These are phyloP conservation scores for Cartodere bifasciata DNA, from an alignment of 2,888 invertebrate species.

Conservation along the genomic window DNA sequence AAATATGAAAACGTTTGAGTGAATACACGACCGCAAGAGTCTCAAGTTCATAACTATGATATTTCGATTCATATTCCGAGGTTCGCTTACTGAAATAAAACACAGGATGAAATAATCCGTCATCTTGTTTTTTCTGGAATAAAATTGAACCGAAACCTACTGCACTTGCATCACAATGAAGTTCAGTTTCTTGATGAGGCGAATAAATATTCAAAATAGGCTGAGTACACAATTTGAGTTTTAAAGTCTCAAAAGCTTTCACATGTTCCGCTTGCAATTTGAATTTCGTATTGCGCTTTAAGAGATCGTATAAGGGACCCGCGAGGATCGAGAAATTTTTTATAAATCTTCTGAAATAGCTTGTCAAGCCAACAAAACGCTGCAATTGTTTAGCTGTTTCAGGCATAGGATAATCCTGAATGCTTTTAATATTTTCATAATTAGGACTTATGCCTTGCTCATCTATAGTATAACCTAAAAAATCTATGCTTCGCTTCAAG, in stretches of 20 bases:
- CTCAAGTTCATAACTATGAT: slow-evolving; percentile 27
- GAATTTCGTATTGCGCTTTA: slow-evolving; percentile 18
- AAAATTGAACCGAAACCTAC: slow-evolving; percentile 23
- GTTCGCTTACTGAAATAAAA: slow-evolving; percentile 25
- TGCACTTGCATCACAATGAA: slow-evolving; percentile 26
- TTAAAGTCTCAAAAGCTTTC: slow-evolving; percentile 16
- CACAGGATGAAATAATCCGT: slow-evolving; percentile 21
- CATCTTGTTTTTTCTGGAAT: slow-evolving; percentile 22
- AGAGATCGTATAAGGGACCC: slow-evolving; percentile 16
- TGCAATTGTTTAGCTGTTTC: slow-evolving; percentile 15
- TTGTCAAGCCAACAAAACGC: slow-evolving; percentile 20
- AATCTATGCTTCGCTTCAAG: slow-evolving; percentile 13
- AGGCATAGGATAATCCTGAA: slow-evolving; percentile 17
- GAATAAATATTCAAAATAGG: slow-evolving; percentile 24
- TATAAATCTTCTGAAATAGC: slow-evolving; percentile 23
- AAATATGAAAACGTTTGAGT: slow-evolving; percentile 20
- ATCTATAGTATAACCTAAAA: slow-evolving; percentile 21
- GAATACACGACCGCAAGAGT: slow-evolving; percentile 20
- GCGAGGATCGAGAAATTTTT: slow-evolving; percentile 16
- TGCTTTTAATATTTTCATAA: slow-evolving; percentile 10
- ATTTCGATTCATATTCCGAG: slow-evolving; percentile 20
- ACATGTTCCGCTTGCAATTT: slow-evolving; percentile 17
- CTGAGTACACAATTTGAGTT: slow-evolving; percentile 13
- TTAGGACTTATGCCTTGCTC: slow-evolving; percentile 13
- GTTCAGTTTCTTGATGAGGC: slow-evolving; percentile 20